A percentile compares a stretch with the other conserved stretches of the same genome.
Conservation (phyloP, 2,888 invertebrate genomes). For the Salticus scenicus region DNA sequence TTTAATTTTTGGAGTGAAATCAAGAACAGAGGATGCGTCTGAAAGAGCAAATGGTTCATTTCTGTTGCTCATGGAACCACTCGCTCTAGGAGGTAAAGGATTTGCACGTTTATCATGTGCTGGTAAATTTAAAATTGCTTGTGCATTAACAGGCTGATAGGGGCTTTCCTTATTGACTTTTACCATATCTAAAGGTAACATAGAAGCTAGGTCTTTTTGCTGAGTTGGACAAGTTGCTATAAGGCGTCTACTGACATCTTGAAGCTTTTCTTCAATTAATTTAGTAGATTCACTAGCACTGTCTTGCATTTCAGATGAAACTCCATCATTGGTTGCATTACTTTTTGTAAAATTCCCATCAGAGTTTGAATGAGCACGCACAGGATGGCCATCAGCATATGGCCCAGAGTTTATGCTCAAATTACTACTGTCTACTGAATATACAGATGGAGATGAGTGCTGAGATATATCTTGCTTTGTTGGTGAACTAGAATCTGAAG, state of each 20-base stretch:
- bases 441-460: constrained; percentile 62
- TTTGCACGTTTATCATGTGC: constrained; percentile 28
- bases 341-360: constrained; percentile 33
- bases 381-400: constrained; percentile 35
- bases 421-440: constrained; percentile 66
- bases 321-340: constrained; percentile 25
- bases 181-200: constrained; percentile 59
- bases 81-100: constrained; percentile 29
- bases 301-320: constrained; percentile 41
- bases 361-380: constrained; percentile 45
- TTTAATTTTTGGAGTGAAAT: constrained; percentile 51
- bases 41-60: constrained; percentile 34
- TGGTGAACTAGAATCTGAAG: constrained; percentile 61
- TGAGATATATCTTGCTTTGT: constrained; percentile 63
- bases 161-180: constrained; percentile 47
- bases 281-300: constrained; percentile 48
- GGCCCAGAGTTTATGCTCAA: constrained; percentile 48
- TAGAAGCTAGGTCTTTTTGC: constrained; percentile 42
- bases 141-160: constrained; percentile 25
- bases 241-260: constrained; percentile 28
- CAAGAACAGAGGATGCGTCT: constrained; percentile 48
- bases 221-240: constrained; percentile 27
- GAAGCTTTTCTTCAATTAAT: constrained; percentile 43
- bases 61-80: constrained; percentile 31
- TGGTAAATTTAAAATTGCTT: constrained; percentile 12